These are phyloP conservation scores for Bembecia ichneumoniformis DNA, from an alignment of 2,888 invertebrate species.

Conservation along the genomic window DNA sequence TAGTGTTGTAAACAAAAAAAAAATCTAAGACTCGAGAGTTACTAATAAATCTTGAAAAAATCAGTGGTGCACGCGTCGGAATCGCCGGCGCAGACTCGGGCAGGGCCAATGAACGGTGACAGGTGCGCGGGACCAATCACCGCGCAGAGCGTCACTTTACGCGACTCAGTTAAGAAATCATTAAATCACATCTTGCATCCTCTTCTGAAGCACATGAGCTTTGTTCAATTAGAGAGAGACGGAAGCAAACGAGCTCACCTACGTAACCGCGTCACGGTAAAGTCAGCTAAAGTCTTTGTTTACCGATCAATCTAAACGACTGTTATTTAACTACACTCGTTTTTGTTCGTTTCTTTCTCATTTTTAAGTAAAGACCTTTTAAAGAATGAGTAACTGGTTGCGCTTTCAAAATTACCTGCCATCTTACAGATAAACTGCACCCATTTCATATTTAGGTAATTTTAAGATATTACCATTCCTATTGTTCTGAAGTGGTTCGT, in stretches of 20 bases:
- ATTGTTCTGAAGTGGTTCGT: too few species aligned
- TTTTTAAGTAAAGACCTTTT: slow-evolving; percentile 13
- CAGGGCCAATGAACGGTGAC: slow-evolving; percentile 63
- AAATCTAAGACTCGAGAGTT: background rate
- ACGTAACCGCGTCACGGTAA: slow-evolving; percentile 10
- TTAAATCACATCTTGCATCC: slow-evolving; percentile 38
- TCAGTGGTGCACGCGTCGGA: slow-evolving; percentile 40
- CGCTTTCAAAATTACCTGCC: slow-evolving; percentile 2
- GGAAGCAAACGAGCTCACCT: background rate
- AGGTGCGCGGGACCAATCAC: slow-evolving; percentile 52
- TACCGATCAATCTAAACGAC: slow-evolving; percentile 27
- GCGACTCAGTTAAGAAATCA: slow-evolving; percentile 36
- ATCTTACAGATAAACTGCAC: too few species aligned
- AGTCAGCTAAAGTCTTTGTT: slow-evolving; percentile 30
- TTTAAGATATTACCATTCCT: too few species aligned
- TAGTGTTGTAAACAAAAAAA: background rate
- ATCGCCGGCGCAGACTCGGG: slow-evolving; percentile 43
- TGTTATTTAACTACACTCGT: slow-evolving; percentile 4
- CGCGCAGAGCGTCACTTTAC: slow-evolving; percentile 34
- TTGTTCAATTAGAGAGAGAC: background rate
- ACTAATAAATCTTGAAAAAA: slow-evolving; percentile 21
- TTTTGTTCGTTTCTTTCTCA: slow-evolving; percentile 6
- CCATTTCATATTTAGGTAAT: too few species aligned
- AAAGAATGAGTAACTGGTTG: slow-evolving; percentile 7
- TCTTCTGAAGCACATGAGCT: slow-evolving; percentile 17